Base-by-base conservation (phyloP, 2,888 invertebrate species). In the Ypsolopha sequella region DNA sequence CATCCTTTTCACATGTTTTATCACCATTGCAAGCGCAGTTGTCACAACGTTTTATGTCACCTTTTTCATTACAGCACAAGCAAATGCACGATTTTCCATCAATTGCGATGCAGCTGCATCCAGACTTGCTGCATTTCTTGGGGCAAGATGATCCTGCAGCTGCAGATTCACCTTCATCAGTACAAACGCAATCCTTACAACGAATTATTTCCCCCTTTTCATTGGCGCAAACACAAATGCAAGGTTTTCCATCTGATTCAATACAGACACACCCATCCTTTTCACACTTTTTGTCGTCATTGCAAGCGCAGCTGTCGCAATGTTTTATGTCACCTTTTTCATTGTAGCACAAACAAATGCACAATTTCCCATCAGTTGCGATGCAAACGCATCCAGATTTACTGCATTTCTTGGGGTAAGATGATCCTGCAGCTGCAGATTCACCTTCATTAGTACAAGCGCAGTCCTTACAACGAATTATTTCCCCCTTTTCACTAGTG, bases 241-340 rank as follows among this genome's bases (percentile, higher is more conserved):
- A 58, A 8, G 51, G 14, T 3, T 48, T 52, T 1, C 54, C 54
- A 0, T 33, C 24, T 11, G 55, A 55, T 6, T 48, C 8, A 41
- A 58, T 50, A 38, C 56, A 60, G 13, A 56, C 38, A 36, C 60
- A 58, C 1, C 51, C 50, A 13, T 36, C 47, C 36, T 56, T 57
- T 6, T 46, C 52, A 36, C 57, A 58, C 34, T 53, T 53, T 7
- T 51, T 52, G 24, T 41, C 35, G 3, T 43, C 52, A 11, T 55
- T 54, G 45, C 66, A 68, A 34, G 63, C 56, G 51, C 73, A 71
- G 48, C 65, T 62, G 3, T 60, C 54, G 11, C 72, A 68, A 13
- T 55, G 45, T 1, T 58, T 51, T 7, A 63, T 56, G 7, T 59
- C 56, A 0, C 61, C 63, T 9, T 58, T 50, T 6, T 51, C 52